A percentile compares a stretch with the other conserved stretches of the same genome.
These are phyloP conservation scores for Platyscapa corneri DNA, from an alignment of 1,140 invertebrate genomes.

Conservation along the genomic window DNA sequence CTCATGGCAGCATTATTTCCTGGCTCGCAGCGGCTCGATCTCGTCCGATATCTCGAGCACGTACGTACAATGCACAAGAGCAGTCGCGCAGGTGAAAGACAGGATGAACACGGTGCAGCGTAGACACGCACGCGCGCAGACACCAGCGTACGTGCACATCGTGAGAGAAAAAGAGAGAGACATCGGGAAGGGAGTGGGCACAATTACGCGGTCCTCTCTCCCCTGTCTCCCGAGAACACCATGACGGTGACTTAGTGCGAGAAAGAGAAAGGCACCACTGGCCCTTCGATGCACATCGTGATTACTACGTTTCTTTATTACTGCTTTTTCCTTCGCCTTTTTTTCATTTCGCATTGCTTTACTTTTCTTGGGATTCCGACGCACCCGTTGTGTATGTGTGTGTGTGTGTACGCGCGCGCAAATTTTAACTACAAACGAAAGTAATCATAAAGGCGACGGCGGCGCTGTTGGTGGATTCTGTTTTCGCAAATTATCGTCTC, in stretches of 20 bases:
- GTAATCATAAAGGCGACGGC: slow-evolving; percentile 30
- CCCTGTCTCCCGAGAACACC: no score
- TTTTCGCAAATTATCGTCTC: background rate
- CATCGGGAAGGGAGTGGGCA: background rate
- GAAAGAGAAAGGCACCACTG: slow-evolving; percentile 53
- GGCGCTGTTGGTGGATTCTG: background rate
- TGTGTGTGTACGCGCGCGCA: no score
- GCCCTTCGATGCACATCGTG: slow-evolving; percentile 1
- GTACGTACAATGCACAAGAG: slow-evolving; percentile 1
- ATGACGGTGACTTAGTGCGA: slow-evolving; percentile 32
- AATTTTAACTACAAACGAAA: slow-evolving; percentile 45
- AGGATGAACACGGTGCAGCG: background rate
- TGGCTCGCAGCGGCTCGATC: slow-evolving; percentile 1
- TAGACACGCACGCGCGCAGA: background rate
- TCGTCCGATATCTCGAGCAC: background rate
- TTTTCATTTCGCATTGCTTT: background rate
- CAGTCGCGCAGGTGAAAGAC: slow-evolving; percentile 61
- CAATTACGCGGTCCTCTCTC: background rate
- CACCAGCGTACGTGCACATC: background rate
- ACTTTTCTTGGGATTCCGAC: background rate
- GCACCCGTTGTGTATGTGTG: background rate
- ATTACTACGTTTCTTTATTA: slow-evolving; percentile 16
- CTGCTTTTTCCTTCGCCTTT: background rate
- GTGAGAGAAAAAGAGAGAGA: background rate
- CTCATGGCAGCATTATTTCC: slow-evolving; percentile 13